Evolutionary conservation across 2,797 vertebrate species (phyloP), one percentile per base, ranked within the genome.

Genomic region (Parauchenoglanis ngamensis): DNA sequence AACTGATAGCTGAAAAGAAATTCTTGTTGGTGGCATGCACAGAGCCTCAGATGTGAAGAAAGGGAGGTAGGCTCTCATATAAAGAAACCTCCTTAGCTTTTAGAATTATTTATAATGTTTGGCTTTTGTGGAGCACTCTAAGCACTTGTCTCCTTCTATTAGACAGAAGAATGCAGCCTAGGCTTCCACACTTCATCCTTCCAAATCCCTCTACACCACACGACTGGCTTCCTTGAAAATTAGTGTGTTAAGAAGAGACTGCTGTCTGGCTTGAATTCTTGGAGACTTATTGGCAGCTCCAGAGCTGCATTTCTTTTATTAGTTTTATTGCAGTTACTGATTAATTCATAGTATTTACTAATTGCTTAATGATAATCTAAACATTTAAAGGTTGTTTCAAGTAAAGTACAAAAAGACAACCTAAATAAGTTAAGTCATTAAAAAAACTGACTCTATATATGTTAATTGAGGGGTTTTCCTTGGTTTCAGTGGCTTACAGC

Each of bases 61-160:
- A 85, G 40, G 81, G 79, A 82, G 72, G 81, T 94, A 93, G 92
- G 94, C 93, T 93, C 93, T 93, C 94, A 94, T 86, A 89, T 86
- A 93, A 94, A 93, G 93, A 91, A 93, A 93, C 92, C 93, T 93
- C 93, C 93, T 96, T 96, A 95, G 94, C 95, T 96, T 96, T 96
- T 93, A 93, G 95, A 96, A 96, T 96, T 96, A 96, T 96, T 96
- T 96, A 96, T 96, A 95, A 96, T 95, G 94, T 94, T 93, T 92
- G 93, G 93, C 92, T 95, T 95, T 95, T 95, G 95, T 96, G 95
- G 94, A 95, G 94, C 92, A 89, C 94, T 94, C 93, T 95, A 96
- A 96, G 94, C 95, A 93, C 90, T 94, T 96, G 96, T 96, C 95
- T 96, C 95, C 94, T 95, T 92, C 94, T 94, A 96, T 96, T 96